phyloP scores from a whole-genome alignment of 2,113 vertebrate genomes.

The Ptilonorhynchus violaceus region DNA sequence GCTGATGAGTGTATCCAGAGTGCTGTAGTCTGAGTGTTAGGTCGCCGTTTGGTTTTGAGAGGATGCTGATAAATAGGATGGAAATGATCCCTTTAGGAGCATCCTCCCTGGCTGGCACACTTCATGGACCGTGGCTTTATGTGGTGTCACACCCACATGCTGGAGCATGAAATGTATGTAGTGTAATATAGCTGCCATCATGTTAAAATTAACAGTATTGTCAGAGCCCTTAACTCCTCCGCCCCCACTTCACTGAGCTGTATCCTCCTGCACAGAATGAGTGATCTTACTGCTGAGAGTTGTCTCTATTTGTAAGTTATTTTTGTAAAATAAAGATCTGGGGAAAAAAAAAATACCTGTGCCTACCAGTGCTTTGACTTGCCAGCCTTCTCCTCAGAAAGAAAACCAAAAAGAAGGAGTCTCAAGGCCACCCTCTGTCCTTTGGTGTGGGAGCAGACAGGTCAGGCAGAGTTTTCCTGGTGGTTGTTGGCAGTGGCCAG shows the following conservation, averaged over 20 bases:
- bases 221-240: slow-evolving; percentile 6
- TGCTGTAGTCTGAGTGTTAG: slow-evolving; percentile 45
- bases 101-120: slow-evolving; percentile 20
- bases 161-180: slow-evolving; percentile 16
- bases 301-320: slow-evolving; percentile 76
- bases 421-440: not conserved
- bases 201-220: slow-evolving; percentile 7
- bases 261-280: slow-evolving; percentile 14
- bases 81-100: not conserved
- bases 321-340: slow-evolving; percentile 74
- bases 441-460: not conserved
- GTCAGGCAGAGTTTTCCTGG: not conserved
- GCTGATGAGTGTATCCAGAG: slow-evolving; percentile 48
- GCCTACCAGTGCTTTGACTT: not conserved
- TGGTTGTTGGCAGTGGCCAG: not conserved
- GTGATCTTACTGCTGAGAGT: slow-evolving; percentile 22
- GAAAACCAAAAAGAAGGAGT: not conserved
- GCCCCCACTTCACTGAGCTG: not conserved
- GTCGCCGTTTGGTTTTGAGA: not conserved
- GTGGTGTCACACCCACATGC: not conserved
- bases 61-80: not conserved
- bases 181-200: not conserved
- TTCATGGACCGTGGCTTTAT: slow-evolving; percentile 38
- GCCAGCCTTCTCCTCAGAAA: not conserved
- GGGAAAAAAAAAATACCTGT: not conserved